Base-by-base conservation (phyloP, 1,140 invertebrate genomes). In the Hypothenemus hampei region DNA sequence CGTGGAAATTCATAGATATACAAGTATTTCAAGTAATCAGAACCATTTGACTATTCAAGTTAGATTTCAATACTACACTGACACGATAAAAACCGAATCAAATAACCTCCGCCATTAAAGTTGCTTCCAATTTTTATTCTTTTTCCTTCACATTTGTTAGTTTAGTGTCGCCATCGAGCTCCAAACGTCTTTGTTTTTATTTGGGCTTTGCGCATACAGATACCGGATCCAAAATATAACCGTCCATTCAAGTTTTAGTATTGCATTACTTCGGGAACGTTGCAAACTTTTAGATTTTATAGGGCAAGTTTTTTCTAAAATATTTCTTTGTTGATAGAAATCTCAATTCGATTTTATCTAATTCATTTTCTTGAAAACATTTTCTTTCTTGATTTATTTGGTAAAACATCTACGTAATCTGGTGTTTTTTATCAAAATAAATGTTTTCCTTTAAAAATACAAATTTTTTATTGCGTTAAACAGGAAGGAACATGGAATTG, bases 261-360 rank as follows among this genome's bases (percentile, higher is more conserved):
- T 58, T 58, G 49, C 40, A 52, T 58, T 58, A 58, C 56, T 58
- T 51, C 41, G 47, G 48, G 52, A 58, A 58, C 52, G 56, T 58
- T 58, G 56, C 36, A 57, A 44, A 58, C 56, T 58, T 58, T 58
- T 52, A 44, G 43, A 49, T 58, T 58, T 58, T 58, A 58, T 40
- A 50, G 37, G 24, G 20, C 20, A 29, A 58, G 41, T 52, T 58
- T 56, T n/a, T n/a, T n/a, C n/a, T n/a, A n/a, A n/a, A n/a, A n/a
- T n/a, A n/a, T n/a, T n/a, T n/a, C n/a, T n/a, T n/a, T n/a, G n/a
- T n/a, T n/a, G n/a, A n/a, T n/a, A n/a, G n/a, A n/a, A n/a, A n/a
- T n/a, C n/a, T n/a, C n/a, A n/a, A n/a, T n/a, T n/a, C n/a, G n/a
- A n/a, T n/a, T n/a, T n/a, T n/a, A n/a, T n/a, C n/a, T n/a, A n/a